phyloP scores from a whole-genome alignment of 2,888 invertebrate genomes.

The Hyles lineata region DNA sequence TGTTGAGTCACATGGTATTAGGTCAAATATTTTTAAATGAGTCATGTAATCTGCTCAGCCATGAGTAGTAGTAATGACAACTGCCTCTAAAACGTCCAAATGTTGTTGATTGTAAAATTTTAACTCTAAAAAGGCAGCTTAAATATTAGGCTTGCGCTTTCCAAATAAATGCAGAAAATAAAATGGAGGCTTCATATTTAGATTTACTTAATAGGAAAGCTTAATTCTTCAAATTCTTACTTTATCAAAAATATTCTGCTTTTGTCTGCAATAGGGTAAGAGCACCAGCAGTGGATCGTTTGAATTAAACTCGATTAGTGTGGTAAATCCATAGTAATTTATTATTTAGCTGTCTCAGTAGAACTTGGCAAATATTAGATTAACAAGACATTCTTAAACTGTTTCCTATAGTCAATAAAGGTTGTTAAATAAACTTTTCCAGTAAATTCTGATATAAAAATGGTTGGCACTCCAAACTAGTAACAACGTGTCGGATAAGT shows the following conservation, averaged over 20 bases:
- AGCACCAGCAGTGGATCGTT: too few species aligned
- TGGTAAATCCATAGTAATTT: too few species aligned
- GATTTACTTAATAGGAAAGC: not conserved
- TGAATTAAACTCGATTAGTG: too few species aligned
- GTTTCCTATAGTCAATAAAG: too few species aligned
- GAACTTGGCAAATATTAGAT: too few species aligned
- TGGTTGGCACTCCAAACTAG: too few species aligned
- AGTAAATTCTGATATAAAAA: not conserved
- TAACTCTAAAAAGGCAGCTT: not conserved
- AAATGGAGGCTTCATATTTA: not conserved
- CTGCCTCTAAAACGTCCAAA: slow-evolving; percentile 24
- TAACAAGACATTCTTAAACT: too few species aligned
- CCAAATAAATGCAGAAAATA: not conserved
- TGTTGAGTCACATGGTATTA: not conserved
- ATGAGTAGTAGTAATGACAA: not conserved
- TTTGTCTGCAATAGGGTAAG: too few species aligned
- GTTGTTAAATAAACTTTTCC: not conserved
- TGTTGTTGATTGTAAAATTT: slow-evolving; percentile 13
- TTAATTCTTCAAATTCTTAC: not conserved
- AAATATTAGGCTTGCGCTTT: not conserved
- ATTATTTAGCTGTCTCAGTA: too few species aligned
- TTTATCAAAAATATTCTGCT: not conserved
- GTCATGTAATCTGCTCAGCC: not conserved
- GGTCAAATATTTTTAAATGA: not conserved
- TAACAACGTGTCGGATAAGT: not conserved